Base-by-base conservation (phyloP, 2,888 invertebrate genomes). In the Andrena bicolor region DNA sequence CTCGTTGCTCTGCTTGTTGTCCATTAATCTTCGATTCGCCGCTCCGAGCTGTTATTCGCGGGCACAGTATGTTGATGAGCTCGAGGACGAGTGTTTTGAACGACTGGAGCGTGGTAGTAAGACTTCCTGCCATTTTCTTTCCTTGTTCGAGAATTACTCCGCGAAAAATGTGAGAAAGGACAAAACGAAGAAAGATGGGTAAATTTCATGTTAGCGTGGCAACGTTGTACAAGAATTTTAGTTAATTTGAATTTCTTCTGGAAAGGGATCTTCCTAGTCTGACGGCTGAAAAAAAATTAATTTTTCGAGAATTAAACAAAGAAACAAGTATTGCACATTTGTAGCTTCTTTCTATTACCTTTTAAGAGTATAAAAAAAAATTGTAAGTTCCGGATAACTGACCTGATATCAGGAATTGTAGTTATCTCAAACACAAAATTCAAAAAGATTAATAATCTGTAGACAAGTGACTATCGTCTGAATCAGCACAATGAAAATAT, bases 11-110 rank as follows among this genome's bases (percentile, higher is more conserved):
- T 5, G 23, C 26, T 70, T 20, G 32, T 35, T 20, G 30, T 35
- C 79, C 72, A 76, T 64, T 60, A 75, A 66, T 69, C 64, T 23
- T 41, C 32, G 51, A 23, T 56, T 61, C 26, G 48, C 66, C 48
- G 28, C 35, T 7, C 16, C 20, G 10, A 32, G 64, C 23, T 48
- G 35, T 13, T 13, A 32, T n/a, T n/a, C n/a, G 7, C 60, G 30
- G 60, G 30, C 30, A 60, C 20, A 8, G 28, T 0, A 41, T 20
- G 10, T 16, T 26, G 2, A 13, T 1, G 2, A 10, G 1, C 8
- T 41, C n/a, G 20, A 10, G 41, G 8, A 60, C 10, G 23, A 76
- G 49, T 35, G 58, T 51, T 41, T 13, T 1, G 41, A 32, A 49
- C 26, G 48, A 77, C n/a, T 10, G 30, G 30, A n/a, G 16, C 28